Conservation (phyloP, 1,140 invertebrate species). For the Drosophila melanogaster region DNA sequence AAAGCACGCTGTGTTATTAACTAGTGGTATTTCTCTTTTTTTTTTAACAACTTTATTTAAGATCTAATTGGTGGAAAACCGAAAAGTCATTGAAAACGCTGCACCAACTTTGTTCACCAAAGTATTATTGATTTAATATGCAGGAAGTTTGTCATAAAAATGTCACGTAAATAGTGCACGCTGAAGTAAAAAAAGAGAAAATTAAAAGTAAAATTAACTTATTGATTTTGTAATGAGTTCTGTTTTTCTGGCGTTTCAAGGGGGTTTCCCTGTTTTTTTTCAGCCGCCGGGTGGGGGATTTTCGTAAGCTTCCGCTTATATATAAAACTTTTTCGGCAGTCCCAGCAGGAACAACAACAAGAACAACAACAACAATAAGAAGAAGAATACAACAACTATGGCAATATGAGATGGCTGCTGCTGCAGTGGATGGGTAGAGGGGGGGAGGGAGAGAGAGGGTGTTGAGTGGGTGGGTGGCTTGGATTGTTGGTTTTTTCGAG, state of each 20-base stretch:
- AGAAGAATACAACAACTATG: constrained; percentile 50
- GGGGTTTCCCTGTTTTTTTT: too few species aligned
- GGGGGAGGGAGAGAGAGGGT: too few species aligned
- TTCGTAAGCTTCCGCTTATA: constrained; percentile 56
- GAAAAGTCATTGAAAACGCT: neutral
- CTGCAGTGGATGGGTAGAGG: constrained; percentile 39
- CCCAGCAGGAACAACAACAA: constrained; percentile 36
- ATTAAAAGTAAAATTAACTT: constrained; percentile 44
- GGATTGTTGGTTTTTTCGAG: constrained; percentile 7
- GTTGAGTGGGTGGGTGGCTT: neutral
- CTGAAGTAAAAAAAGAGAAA: too few species aligned
- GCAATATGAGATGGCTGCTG: constrained; percentile 58
- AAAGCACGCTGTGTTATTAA: constrained; percentile 17
- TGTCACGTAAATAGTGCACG: constrained; percentile 24
- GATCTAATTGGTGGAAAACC: too few species aligned
- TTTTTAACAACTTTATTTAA: neutral
- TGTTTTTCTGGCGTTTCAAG: constrained; percentile 5
- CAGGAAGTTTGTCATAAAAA: neutral
- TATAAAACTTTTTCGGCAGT: constrained; percentile 75
- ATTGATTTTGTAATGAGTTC: constrained; percentile 69
- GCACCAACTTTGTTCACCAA: neutral
- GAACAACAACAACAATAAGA: constrained; percentile 20
- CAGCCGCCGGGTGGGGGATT: neutral
- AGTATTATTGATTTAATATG: constrained; percentile 25
- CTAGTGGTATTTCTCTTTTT: neutral